These are phyloP conservation scores for Medauroidea extradentata DNA, from an alignment of 1,140 invertebrate genomes.

Conservation along the genomic window DNA sequence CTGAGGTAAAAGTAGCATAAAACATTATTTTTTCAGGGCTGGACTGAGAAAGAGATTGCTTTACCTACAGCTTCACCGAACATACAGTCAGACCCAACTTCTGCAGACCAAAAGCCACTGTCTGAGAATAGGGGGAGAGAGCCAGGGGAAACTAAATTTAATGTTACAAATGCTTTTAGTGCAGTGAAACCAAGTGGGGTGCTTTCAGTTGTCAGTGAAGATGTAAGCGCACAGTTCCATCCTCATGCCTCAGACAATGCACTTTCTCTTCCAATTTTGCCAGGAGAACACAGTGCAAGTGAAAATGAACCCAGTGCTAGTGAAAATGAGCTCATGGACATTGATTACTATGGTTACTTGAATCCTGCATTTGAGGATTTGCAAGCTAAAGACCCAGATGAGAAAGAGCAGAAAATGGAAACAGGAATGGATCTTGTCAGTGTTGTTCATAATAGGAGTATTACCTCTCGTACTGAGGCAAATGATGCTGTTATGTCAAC, in stretches of 20 bases:
- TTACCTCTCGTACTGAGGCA: background rate
- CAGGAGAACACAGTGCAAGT: background rate
- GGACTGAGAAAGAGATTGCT: slow-evolving; percentile 4
- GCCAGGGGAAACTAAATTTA: background rate
- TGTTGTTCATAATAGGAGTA: background rate
- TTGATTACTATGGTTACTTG: slow-evolving; percentile 39
- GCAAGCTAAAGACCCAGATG: background rate
- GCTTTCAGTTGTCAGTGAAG: background rate
- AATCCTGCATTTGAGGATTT: slow-evolving; percentile 44
- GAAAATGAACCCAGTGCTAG: background rate
- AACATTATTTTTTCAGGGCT: slow-evolving; percentile 8
- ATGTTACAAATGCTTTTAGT: background rate
- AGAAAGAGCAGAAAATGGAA: background rate
- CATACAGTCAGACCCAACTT: too few species aligned
- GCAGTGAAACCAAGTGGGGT: background rate
- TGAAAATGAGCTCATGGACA: slow-evolving; percentile 11
- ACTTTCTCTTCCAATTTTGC: background rate
- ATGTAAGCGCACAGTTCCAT: background rate
- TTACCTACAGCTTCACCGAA: background rate
- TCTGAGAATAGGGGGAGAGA: slow-evolving; percentile 8
- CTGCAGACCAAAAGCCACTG: too few species aligned
- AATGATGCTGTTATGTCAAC: background rate
- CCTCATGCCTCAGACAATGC: background rate
- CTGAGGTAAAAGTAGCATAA: background rate
- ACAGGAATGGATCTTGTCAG: background rate